Conservation (phyloP, 2,888 invertebrate genomes). For the Mylabris sibirica region DNA sequence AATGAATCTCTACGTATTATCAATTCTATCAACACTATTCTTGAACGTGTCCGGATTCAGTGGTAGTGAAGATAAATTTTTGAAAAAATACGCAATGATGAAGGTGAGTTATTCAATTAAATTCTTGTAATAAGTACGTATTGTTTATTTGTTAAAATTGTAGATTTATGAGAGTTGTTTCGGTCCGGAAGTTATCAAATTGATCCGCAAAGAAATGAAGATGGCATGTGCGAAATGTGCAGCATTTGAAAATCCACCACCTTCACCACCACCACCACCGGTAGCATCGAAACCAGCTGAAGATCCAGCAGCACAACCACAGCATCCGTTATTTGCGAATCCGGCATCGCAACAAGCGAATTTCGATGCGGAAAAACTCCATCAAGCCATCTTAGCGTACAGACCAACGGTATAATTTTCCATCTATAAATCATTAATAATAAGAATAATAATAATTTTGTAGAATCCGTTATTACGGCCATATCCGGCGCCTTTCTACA, state of each 20-base stretch:
- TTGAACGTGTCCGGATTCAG: slow-evolving; percentile 60
- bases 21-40: slow-evolving; percentile 24
- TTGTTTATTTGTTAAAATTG: slow-evolving; percentile 31
- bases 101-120: slow-evolving; percentile 63
- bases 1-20: slow-evolving; percentile 35
- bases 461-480: slow-evolving; percentile 61
- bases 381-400: slow-evolving; percentile 66
- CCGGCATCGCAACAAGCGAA: slow-evolving; percentile 45
- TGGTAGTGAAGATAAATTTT: slow-evolving; percentile 71
- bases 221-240: slow-evolving; percentile 72
- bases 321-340: slow-evolving; percentile 30
- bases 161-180: slow-evolving; percentile 78
- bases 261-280: slow-evolving; percentile 25
- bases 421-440: background rate
- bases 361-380: slow-evolving; percentile 63
- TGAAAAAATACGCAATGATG: slow-evolving; percentile 77
- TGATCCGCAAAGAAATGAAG: slow-evolving; percentile 73
- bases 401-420: slow-evolving; percentile 62
- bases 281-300: slow-evolving; percentile 25
- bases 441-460: background rate
- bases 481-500: slow-evolving; percentile 53
- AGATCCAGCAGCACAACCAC: slow-evolving; percentile 35
- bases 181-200: slow-evolving; percentile 71
- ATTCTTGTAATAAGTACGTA: background rate
- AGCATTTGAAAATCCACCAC: slow-evolving; percentile 61